Evolutionary conservation across 35 echinoderm and acorn worm genomes (phyloP), one percentile per base, ranked within the genome.

Genomic region (Eucidaris tribuloides): DNA sequence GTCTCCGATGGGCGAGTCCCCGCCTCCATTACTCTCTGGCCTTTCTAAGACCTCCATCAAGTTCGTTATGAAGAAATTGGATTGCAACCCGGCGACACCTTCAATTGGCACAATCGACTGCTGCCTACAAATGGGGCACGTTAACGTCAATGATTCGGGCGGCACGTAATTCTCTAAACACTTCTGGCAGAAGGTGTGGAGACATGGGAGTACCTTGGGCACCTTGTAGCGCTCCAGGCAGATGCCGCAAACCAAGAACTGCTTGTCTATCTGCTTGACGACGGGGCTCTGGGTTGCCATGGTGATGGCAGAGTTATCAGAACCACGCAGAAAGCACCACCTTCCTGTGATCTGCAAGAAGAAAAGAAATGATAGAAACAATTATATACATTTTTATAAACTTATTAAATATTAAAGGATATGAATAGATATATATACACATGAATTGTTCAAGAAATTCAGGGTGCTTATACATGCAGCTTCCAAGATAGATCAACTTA

Each of bases 151-250:
- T 7, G 89, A 92, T 37, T 97, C 89, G 0, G 94, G 84, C 19
- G 94, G 94, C 36, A 97, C 86, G 76, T 97, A 97, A 55, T 97
- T 97, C 46, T 92, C 85, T 36, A 97, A 86, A 80, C 94, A 97
- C 86, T 87, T 92, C 82, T 97, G 94, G 87, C 94, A 97, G 72
- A 97, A 97, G 11, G 94, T 97, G 77, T 97, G 94, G 34, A 97
- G 89, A 54, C 94, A 97, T 55, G 94, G 90, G 46, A 92, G 82
- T 34, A 97, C 94, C 79, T 97, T 97, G 24, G 94, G 94, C 31
- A 87, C 46, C 48, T 79, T 87, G 77, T 97, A 97, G 62, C 90
- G 94, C 39, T 97, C 94, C 56, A 97, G 81, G 54, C 94, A 97
- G 65, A 97, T 97, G 23, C 94, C 94, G 71, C 94, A 97, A 2